These are phyloP conservation scores for Lysandra coridon DNA, from an alignment of 2,888 invertebrate genomes.

Conservation along the genomic window DNA sequence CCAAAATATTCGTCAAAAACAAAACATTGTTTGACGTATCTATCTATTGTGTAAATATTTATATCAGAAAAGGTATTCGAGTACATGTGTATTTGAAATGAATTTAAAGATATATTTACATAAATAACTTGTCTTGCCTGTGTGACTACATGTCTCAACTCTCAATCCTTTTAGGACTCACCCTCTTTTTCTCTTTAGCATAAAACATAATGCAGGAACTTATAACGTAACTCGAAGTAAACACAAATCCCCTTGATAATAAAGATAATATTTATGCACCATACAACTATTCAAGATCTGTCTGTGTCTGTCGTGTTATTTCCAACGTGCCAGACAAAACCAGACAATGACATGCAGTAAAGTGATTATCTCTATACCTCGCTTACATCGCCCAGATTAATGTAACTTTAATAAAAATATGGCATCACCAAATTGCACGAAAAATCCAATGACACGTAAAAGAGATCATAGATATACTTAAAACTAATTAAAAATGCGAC, in stretches of 20 bases:
- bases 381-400: not conserved
- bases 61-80: too few species aligned
- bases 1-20: too few species aligned
- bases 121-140: too few species aligned
- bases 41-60: too few species aligned
- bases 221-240: not conserved
- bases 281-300: not conserved
- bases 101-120: too few species aligned
- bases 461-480: constrained; percentile 42
- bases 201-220: too few species aligned
- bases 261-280: not conserved
- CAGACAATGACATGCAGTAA: not conserved
- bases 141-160: too few species aligned
- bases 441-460: constrained; percentile 52
- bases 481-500: not conserved
- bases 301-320: too few species aligned
- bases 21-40: too few species aligned
- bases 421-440: constrained; percentile 52
- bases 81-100: too few species aligned
- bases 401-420: constrained; percentile 40
- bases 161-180: too few species aligned
- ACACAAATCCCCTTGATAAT: not conserved
- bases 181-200: not conserved
- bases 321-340: too few species aligned
- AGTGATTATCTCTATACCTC: not conserved